A percentile compares a stretch with the other conserved stretches of the same genome.
phyloP scores from a whole-genome alignment of 2,797 vertebrate genomes.

The Lophius americanus region DNA sequence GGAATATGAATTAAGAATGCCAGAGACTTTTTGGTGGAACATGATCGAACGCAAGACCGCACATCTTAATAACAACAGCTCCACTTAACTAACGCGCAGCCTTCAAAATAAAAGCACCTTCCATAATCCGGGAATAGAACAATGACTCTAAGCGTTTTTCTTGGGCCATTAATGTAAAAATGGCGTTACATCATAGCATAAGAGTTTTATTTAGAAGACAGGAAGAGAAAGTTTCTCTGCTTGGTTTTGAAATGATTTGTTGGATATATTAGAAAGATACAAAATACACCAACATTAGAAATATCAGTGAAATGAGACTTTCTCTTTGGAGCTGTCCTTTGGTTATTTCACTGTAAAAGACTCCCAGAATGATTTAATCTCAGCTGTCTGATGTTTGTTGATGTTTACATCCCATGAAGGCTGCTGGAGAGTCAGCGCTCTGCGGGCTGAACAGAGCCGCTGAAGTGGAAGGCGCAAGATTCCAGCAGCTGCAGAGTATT shows the following conservation, averaged over 20 bases:
- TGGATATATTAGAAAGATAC: not conserved
- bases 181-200: not conserved
- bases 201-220: not conserved
- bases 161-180: no score
- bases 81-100: no score
- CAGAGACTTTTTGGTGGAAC: no score
- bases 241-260: constrained; percentile 1
- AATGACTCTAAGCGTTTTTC: no score
- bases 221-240: constrained; percentile 21
- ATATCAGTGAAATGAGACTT: not conserved
- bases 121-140: no score
- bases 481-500: no score
- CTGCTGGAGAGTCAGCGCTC: not conserved
- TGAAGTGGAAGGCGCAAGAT: no score
- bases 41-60: no score
- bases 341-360: not conserved
- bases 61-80: no score
- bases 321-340: not conserved
- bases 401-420: not conserved
- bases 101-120: no score
- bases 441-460: no score
- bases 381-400: not conserved
- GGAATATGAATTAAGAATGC: no score
- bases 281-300: not conserved
- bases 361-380: constrained; percentile 10